Evolutionary conservation across 2,888 invertebrate genomes (phyloP).

Genomic region (Apomyelois bistriatella): DNA sequence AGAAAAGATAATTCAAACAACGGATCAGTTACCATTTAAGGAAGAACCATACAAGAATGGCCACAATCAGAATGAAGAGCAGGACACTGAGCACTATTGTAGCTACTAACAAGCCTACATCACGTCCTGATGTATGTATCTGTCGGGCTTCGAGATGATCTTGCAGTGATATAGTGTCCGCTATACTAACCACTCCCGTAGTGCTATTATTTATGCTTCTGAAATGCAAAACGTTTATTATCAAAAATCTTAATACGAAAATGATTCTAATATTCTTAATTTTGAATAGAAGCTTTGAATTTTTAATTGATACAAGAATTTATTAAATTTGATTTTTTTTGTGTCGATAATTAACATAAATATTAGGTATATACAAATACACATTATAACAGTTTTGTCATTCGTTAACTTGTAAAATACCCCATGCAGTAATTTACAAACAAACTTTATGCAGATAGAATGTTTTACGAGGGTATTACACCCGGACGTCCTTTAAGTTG

Average conservation of each 20-base stretch:
- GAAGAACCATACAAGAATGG: conserved; percentile 52
- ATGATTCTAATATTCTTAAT: not conserved
- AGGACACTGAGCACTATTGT: conserved; percentile 63
- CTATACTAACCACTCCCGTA: conserved; percentile 41
- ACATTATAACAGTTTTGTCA: conserved; percentile 10
- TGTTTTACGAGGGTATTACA: conserved; percentile 11
- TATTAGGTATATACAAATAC: not conserved
- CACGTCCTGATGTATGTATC: conserved; percentile 48
- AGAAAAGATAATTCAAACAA: conserved; percentile 34
- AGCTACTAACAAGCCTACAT: conserved; percentile 57
- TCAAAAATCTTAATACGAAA: not conserved
- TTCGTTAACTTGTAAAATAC: conserved; percentile 13
- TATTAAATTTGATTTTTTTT: not conserved
- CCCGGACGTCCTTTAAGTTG: conserved; percentile 4
- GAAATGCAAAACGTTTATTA: conserved; percentile 27
- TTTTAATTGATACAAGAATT: not conserved
- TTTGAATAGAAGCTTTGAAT: not conserved
- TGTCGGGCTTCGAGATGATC: conserved; percentile 58
- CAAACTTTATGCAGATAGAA: conserved; percentile 1
- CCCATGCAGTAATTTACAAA: conserved; percentile 3
- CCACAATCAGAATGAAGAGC: conserved; percentile 54
- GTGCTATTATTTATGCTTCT: conserved; percentile 56
- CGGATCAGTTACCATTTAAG: conserved; percentile 59
- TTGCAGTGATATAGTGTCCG: conserved; percentile 53
- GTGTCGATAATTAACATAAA: not conserved